phyloP scores from a whole-genome alignment of 2,888 invertebrate genomes.

The Meliscaeva auricollis region DNA sequence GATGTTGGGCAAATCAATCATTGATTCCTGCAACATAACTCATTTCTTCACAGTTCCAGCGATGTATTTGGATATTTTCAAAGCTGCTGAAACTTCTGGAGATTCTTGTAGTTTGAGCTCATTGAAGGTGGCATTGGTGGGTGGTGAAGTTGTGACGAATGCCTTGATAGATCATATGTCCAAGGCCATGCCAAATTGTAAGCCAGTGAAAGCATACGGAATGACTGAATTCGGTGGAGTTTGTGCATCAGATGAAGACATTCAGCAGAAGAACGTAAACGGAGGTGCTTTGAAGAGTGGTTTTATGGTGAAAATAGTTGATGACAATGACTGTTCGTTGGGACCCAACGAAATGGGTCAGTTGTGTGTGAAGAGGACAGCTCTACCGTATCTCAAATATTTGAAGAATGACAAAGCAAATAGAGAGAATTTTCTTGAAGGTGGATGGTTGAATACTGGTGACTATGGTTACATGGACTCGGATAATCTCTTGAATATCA shows the following conservation, averaged over 20 bases:
- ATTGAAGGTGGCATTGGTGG: slow-evolving; percentile 62
- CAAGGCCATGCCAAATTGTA: slow-evolving; percentile 48
- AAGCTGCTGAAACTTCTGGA: slow-evolving; percentile 32
- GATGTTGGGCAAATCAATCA: slow-evolving; percentile 46
- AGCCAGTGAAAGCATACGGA: slow-evolving; percentile 65
- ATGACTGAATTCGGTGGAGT: slow-evolving; percentile 74
- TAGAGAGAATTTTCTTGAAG: slow-evolving; percentile 6
- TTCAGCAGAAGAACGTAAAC: slow-evolving; percentile 32
- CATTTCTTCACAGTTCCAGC: slow-evolving; percentile 72
- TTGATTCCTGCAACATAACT: slow-evolving; percentile 57
- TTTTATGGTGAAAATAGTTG: slow-evolving; percentile 65
- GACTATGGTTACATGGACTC: slow-evolving; percentile 5
- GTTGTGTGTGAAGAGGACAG: slow-evolving; percentile 57
- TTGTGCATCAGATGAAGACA: slow-evolving; percentile 52
- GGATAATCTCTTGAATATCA: slow-evolving; percentile 54
- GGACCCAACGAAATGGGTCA: slow-evolving; percentile 61
- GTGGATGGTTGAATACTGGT: not conserved
- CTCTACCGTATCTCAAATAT: slow-evolving; percentile 51
- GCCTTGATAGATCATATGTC: slow-evolving; percentile 40
- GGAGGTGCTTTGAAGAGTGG: slow-evolving; percentile 58
- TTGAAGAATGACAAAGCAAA: slow-evolving; percentile 10
- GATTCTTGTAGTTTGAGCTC: slow-evolving; percentile 57
- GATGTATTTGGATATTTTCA: slow-evolving; percentile 57
- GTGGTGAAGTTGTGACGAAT: slow-evolving; percentile 64
- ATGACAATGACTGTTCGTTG: slow-evolving; percentile 46